Evolutionary conservation across 1,140 invertebrate genomes (phyloP), one percentile per base, ranked within the genome.

Genomic region (Drosophila ironensis): DNA sequence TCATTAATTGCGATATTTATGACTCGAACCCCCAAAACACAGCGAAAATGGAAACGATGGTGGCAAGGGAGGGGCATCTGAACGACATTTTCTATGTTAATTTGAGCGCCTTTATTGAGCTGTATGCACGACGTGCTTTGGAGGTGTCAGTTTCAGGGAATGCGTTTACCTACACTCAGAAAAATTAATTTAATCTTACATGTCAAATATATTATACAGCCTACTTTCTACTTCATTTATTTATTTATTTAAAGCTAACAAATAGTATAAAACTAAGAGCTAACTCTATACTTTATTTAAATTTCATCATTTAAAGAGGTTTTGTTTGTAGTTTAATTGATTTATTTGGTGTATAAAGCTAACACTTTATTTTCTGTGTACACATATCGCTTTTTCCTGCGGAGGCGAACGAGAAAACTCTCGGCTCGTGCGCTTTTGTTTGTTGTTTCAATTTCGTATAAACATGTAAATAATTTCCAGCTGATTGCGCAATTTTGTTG

Each of bases 1-100:
- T 67, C 86, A 88, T 88, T 88, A 88, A 88, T 80, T 88, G 70
- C 38, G 71, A 72, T 82, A 88, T 88, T 88, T 88, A 88, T 70
- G 86, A 66, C 61, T 46, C 27, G 51, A 64, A 46, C 54, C 54
- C 42, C 17, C 30, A 38, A 63, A 47, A 9, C 42, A 11, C 25
- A 2, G 4, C 8, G n/a, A 12, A 14, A 16, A 20, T 8, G 14
- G 12, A 46, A n/a, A n/a, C 16, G 38, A n/a, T 2, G 30, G 28
- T 0, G 8, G 4, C 1, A 9, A 4, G 24, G 24, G 2, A 3
- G 22, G 3, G 11, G 38, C 14, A 61, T 57, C 59, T 27, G 17
- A 5, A 68, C 48, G 63, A 60, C 60, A 69, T 77, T 77, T 77
- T 82, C 78, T 82, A 82, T 82, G 78, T 67, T 84, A 82, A 82